Evolutionary conservation across 1,140 invertebrate species (phyloP), one percentile per base, ranked within the genome.

Genomic region (Drosophila oshimai): DNA sequence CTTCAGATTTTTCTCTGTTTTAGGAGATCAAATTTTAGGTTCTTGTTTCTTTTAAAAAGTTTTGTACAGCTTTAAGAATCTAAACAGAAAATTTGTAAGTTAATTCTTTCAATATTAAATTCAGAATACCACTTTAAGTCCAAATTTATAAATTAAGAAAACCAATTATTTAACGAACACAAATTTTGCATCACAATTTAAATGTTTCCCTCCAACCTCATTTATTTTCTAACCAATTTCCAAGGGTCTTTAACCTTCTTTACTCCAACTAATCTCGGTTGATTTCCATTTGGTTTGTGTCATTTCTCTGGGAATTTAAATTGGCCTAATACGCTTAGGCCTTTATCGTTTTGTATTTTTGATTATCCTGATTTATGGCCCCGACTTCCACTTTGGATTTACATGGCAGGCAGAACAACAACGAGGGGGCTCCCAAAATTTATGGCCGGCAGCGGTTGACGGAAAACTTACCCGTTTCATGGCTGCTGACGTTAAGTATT

Each of bases 321-420:
- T 77, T 72, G 74, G 54, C 53, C 31, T 67, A 68, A 79, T 75
- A 51, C 57, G 75, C 60, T 70, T 34, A 33, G 42, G 44, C 47
- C 78, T 54, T 71, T 84, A 67, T 50, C 64, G 57, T 62, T 77
- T 76, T 62, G 51, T 68, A 79, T 64, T 79, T 86, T 75, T 79
- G 80, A 75, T 86, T 78, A 84, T 80, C 71, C 80, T 86, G 72
- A 86, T 86, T 87, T 87, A 87, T 87, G 57, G 79, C 13, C 10
- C 22, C 37, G 24, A 54, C 44, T 58, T 61, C 13, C 44, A 58
- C 39, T 62, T 36, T 22, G 67, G 49, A 50, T 77, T 68, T 50
- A 70, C 49, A 69, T 68, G 65, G 44, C 60, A n/a, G 64, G 58
- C 44, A 13, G 18, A 44, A 36, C 34, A 41, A 34, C 61, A 61